Evolutionary conservation across 2,113 vertebrate species (phyloP).

Genomic region (Eira barbara): DNA sequence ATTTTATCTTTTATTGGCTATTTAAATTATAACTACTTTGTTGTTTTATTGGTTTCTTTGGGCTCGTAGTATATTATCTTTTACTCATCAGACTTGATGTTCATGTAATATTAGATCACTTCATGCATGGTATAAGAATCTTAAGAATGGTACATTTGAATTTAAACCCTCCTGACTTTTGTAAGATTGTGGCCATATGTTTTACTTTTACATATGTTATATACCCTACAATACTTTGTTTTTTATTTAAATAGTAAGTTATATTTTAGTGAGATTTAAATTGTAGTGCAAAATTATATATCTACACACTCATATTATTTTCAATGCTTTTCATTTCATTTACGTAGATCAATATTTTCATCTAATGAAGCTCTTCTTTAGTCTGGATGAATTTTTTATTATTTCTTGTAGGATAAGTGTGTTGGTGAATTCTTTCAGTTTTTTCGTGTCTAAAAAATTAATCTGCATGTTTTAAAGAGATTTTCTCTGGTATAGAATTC

Average conservation of each 20-base stretch:
- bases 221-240: not conserved
- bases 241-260: not conserved
- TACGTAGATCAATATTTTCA: not conserved
- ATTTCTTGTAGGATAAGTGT: not conserved
- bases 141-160: not conserved
- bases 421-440: not conserved
- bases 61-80: not conserved
- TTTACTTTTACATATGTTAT: not conserved
- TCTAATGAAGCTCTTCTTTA: not conserved
- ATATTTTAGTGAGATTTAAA: not conserved
- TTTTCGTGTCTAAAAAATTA: not conserved
- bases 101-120: not conserved
- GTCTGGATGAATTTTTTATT: not conserved
- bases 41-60: not conserved
- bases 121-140: not conserved
- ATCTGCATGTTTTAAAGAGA: not conserved
- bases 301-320: not conserved
- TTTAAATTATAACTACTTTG: not conserved
- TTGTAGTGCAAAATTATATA: not conserved
- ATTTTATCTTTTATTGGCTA: not conserved
- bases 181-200: not conserved
- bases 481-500: not conserved
- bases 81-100: not conserved
- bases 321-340: not conserved
- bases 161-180: not conserved